Evolutionary conservation across 2,797 vertebrate species (phyloP), one percentile per base, ranked within the genome.

Genomic region (Liparis tanakae): DNA sequence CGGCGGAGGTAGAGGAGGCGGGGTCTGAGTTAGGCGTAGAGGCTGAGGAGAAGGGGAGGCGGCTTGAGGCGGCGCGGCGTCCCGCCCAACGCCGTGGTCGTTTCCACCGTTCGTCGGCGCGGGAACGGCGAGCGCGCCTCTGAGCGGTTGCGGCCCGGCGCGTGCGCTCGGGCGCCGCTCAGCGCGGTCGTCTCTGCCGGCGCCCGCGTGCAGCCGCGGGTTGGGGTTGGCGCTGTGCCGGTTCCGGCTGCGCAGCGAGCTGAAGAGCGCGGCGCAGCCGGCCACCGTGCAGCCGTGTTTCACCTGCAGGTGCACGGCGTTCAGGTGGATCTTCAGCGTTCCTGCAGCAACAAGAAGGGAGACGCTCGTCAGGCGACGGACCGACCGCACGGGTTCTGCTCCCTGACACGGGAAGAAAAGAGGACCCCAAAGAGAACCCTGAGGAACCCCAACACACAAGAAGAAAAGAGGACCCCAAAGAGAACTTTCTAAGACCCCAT

Each of bases 291-390:
- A 99, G 62, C 94, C 91, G 30, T 99, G 98, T 78, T 99, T 99
- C 89, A 99, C 97, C 93, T 99, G 97, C 81, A 99, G 90, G 88
- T 99, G 98, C 34, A 99, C 98, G 0, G 98, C 97, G 0, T 98
- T 98, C 88, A 98, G 96, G 91, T 99, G 98, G 90, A 99, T 99
- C 93, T 99, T 99, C 81, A 99, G 93, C 0, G 98, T 99, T 74
- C 98, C 97, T 92, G 80, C 39, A 69, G 70, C 44, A 13, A 59
- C 34, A 20, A 7, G 4, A 78, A 57, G 10, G 12, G 48, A 34
- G 37, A 17, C 0, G 7, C 10, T 51, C 6, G 10, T 67, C 41
- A 53, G 57, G 20, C 1, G 13, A 43, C 12, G 10, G 37, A 51
- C 50, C 12, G n/a, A 30, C 25, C 25, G 25, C 25, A 30, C 25